Evolutionary conservation across 2,797 vertebrate genomes (phyloP).

Genomic region (Columba guinea): DNA sequence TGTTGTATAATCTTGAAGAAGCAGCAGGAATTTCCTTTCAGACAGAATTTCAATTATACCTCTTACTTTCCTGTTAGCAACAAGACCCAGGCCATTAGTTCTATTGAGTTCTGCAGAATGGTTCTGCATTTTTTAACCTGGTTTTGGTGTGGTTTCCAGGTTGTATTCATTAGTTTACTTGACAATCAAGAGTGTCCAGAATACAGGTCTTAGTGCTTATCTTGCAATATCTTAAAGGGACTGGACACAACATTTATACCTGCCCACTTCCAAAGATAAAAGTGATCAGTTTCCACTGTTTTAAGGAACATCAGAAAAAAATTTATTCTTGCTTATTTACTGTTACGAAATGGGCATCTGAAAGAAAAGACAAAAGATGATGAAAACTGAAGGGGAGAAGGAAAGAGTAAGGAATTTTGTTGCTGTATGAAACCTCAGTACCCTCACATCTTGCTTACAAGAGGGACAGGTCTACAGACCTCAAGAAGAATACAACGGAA

Average conservation of each 20-base stretch:
- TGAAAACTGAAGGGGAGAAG: not conserved
- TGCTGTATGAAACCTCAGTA: not conserved
- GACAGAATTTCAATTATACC: not conserved
- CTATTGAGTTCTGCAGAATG: not conserved
- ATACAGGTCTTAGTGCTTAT: not conserved
- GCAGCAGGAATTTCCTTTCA: not conserved
- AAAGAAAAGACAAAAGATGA: not conserved
- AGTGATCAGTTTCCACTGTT: not conserved
- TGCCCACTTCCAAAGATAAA: not conserved
- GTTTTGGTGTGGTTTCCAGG: not conserved
- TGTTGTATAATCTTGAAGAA: not conserved
- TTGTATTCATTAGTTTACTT: not conserved
- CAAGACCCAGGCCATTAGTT: not conserved
- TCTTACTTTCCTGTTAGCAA: not conserved
- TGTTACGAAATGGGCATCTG: not conserved
- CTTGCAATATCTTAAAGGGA: not conserved
- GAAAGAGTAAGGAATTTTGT: not conserved
- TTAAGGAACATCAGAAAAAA: not conserved
- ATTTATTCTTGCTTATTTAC: not conserved
- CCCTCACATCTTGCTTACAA: not conserved
- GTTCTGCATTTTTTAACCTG: not conserved
- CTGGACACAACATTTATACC: not conserved
- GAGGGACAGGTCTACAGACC: not conserved
- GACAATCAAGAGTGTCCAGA: not conserved
- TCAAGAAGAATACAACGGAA: not conserved